phyloP scores from a whole-genome alignment of 2,113 vertebrate species.

The Aegotheles bennettii region DNA sequence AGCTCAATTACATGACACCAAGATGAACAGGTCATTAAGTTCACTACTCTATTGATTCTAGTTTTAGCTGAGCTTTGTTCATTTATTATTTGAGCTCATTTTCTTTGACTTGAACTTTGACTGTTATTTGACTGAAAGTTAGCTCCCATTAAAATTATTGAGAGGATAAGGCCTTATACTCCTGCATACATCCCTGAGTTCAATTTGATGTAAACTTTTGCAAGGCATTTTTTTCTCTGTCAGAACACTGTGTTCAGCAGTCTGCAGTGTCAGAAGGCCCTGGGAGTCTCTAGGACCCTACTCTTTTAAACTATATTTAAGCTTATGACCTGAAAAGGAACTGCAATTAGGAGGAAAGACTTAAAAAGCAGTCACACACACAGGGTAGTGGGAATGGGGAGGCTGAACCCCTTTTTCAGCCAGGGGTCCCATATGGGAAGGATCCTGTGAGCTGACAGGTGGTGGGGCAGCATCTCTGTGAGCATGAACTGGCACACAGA shows the following conservation, averaged over 20 bases:
- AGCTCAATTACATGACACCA: slow-evolving; percentile 26
- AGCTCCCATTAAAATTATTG: neutral
- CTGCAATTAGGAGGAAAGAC: neutral
- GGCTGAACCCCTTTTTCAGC: neutral
- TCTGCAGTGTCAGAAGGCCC: neutral
- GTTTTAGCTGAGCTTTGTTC: slow-evolving; percentile 35
- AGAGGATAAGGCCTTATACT: neutral
- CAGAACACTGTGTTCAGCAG: rapidly evolving
- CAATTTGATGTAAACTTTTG: neutral
- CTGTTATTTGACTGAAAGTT: neutral
- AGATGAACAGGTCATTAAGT: slow-evolving; percentile 32
- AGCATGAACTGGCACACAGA: neutral
- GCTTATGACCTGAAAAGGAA: neutral
- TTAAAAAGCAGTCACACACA: neutral
- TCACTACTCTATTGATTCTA: neutral
- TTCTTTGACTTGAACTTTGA: slow-evolving; percentile 14
- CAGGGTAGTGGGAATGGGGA: neutral
- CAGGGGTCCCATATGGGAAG: rapidly evolving
- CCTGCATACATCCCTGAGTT: neutral
- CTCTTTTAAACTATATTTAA: neutral
- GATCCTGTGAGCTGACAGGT: neutral
- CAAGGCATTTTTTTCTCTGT: neutral
- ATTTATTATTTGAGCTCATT: slow-evolving; percentile 12
- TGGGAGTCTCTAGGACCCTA: neutral
- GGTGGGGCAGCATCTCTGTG: neutral